phyloP scores from a whole-genome alignment of 2,797 vertebrate genomes.

The Gymnocypris eckloni region DNA sequence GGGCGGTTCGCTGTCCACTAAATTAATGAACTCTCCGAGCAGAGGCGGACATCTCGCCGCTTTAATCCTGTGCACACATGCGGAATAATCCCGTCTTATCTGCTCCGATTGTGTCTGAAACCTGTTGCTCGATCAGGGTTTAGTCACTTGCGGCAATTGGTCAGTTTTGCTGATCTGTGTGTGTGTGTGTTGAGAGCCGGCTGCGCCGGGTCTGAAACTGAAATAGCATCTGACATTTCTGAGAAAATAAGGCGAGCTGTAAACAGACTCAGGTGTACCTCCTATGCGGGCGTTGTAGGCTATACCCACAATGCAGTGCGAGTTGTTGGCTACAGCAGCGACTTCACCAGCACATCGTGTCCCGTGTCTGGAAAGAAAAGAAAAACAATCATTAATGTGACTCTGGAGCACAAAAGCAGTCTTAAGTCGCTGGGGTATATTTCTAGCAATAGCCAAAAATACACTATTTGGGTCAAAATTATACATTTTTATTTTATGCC shows the following conservation, averaged over 20 bases:
- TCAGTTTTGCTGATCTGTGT: constrained; percentile 10
- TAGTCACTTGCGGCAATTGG: constrained; percentile 21
- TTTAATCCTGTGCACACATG: constrained; percentile 53
- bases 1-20: constrained; percentile 26
- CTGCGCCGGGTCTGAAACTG: background rate
- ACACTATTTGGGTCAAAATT: too few relatives aligned
- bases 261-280: constrained; percentile 66
- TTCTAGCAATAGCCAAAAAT: too few relatives aligned
- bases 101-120: background rate
- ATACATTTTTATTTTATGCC: too few relatives aligned
- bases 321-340: constrained; percentile 85
- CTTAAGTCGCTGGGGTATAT: too few relatives aligned
- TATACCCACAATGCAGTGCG: constrained; percentile 82
- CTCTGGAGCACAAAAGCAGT: too few relatives aligned
- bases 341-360: constrained; percentile 90
- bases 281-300: constrained; percentile 86
- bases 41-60: constrained; percentile 3
- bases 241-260: background rate
- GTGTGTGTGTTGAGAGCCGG: background rate
- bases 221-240: constrained; percentile 28
- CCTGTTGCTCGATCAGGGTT: constrained; percentile 38
- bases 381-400: background rate
- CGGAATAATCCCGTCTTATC: constrained; percentile 29
- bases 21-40: constrained; percentile 42
- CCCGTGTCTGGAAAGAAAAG: constrained; percentile 80